Base-by-base conservation (phyloP, 2,113 vertebrate species). In the Orientallactaga bullata region DNA sequence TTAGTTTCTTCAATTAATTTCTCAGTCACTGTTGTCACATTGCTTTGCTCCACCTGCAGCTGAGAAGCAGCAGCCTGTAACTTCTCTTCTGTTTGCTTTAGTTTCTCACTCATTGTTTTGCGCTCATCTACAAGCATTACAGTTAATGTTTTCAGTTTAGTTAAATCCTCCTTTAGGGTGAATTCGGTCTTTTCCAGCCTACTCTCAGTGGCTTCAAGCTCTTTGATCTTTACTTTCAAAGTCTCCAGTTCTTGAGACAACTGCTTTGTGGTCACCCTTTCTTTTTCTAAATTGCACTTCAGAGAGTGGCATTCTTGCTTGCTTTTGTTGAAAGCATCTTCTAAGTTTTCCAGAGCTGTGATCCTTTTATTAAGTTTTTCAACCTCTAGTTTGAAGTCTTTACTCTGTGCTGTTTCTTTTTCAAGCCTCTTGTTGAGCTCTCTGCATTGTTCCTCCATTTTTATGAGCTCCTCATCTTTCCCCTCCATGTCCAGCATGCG, bases 1-100 rank as follows among this genome's bases (percentile, higher is more conserved):
- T 99, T 99, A 95, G 99, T 99, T 98, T 99, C 99, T 23, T 99
- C 99, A 60, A 99, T 99, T 32, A 99, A 98, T 96, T 99, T 99
- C 96, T 99, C 99, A 65, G 99, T 99, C 90, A 99, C 99, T 0
- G 98, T 98, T 17, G 98, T 99, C 0, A 99, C 99, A 98, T 99
- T 99, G 88, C 99, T 99, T 97, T 99, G 99, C 90, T 99, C 99
- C 2, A 98, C 97, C 94, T 99, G 99, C 95, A 99, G 99, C 91
- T 99, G 99, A 69, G 98, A 98, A 72, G 98, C 97, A 98, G 99
- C 98, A 95, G 97, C 98, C 95, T 99, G 99, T 71, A 99, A 97
- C 91, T 99, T 99, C 95, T 99, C 99, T 97, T 99, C 99, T 91
- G 99, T 99, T 96, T 99, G 98, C 97, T 99, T 99, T 73, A 99